Evolutionary conservation across 1,140 invertebrate species (phyloP), one percentile per base, ranked within the genome.

Genomic region (Formica exsecta): DNA sequence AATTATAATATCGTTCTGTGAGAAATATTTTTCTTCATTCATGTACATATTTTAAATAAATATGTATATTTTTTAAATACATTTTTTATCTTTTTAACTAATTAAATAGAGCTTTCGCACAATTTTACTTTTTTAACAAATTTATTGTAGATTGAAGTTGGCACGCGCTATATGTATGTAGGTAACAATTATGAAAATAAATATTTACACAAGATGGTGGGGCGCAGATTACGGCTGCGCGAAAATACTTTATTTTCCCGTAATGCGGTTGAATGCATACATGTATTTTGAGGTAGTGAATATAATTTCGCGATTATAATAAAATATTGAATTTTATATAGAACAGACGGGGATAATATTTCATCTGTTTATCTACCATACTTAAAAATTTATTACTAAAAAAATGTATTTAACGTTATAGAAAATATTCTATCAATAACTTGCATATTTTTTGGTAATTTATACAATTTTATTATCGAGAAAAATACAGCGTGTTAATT

Each of bases 171-270:
- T 57, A 19, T 13, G 36, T 0, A 48, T 51, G 8, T 19, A 51
- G 48, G 16, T 25, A 32, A 54, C 32, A 68, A 79, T 79, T 79
- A 68, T 13, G 3, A n/a, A 66, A 80, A 57, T 41, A 80, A 54
- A 80, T 68, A 80, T 54, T 70, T 13, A 32, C 22, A 16, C 9
- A 29, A 41, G 64, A 79, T 19, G n/a, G 9, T 54, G 29, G 48
- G 48, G n/a, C 61, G 51, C 9, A 57, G 64, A 80, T 70, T 70
- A 70, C 22, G 8, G n/a, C 36, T 54, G 32, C 32, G 32, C 51
- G 44, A 80, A 80, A 80, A 79, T 66, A 68, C 57, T 70, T 68
- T 29, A n/a, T 44, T 70, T 70, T 36, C 48, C 38, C 64, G 32
- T 80, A 70, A 80, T 57, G 38, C 19, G 25, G 57, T 62, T 44